Evolutionary conservation across 2,797 vertebrate species (phyloP).

Genomic region (Sparus aurata): DNA sequence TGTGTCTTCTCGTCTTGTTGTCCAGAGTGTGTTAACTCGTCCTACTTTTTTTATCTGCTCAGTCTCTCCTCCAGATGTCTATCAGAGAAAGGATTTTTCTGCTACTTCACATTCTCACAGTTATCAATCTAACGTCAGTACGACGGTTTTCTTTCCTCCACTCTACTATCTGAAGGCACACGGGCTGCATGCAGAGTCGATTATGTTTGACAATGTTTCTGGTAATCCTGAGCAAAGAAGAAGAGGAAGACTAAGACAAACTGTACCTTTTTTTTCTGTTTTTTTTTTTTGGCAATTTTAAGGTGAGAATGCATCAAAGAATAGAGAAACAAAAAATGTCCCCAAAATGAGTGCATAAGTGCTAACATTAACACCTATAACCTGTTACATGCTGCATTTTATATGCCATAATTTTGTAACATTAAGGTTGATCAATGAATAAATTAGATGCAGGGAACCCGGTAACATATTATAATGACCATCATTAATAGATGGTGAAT

Average conservation of each 20-base stretch:
- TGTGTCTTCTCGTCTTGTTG: neutral
- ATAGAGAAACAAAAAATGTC: no score
- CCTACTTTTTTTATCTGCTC: conserved; percentile 1
- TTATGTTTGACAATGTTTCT: neutral
- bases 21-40: neutral
- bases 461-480: no score
- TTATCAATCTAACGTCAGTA: neutral
- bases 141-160: neutral
- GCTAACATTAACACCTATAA: neutral
- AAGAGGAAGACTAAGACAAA: no score
- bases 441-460: neutral
- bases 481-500: no score
- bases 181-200: neutral
- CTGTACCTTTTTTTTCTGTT: no score
- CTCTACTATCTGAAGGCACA: no score
- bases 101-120: neutral
- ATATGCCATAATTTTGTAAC: neutral
- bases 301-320: no score
- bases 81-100: neutral
- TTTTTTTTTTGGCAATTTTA: no score
- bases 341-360: no score
- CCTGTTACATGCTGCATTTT: neutral
- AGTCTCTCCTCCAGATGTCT: neutral
- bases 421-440: neutral
- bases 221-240: neutral